These are phyloP conservation scores for Lasioglossum calceatum DNA, from an alignment of 2,888 invertebrate species.

Conservation along the genomic window DNA sequence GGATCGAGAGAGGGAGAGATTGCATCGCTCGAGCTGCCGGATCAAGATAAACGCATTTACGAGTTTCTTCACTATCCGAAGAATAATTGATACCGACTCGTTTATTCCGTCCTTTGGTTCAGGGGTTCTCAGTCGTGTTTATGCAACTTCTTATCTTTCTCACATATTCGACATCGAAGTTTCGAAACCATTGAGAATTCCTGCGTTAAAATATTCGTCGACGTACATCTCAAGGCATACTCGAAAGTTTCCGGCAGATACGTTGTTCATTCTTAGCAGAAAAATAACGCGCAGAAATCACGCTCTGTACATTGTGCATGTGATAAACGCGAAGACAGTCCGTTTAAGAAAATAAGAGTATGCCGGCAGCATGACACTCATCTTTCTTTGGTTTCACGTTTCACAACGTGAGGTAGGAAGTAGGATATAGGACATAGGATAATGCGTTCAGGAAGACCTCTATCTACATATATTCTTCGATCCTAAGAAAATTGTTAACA, in stretches of 20 bases:
- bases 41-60: not conserved
- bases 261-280: not conserved
- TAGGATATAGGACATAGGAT: not conserved
- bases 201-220: not conserved
- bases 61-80: not conserved
- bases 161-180: not conserved
- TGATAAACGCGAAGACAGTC: not conserved
- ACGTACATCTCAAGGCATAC: not conserved
- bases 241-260: not conserved
- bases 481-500: not conserved
- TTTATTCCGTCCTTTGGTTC: not conserved
- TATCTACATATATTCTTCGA: not conserved
- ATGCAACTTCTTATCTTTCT: not conserved
- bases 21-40: not conserved
- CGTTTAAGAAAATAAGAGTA: not conserved
- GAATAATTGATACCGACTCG: not conserved
- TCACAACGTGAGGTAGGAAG: no score
- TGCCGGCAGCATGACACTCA: not conserved
- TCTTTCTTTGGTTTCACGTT: not conserved
- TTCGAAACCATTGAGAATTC: not conserved
- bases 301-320: not conserved
- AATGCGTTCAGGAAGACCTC: not conserved
- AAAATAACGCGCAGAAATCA: conserved; percentile 3
- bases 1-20: not conserved
- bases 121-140: not conserved